These are phyloP conservation scores for Meloidogyne hapla DNA, from an alignment of 1,140 invertebrate species.

Conservation along the genomic window DNA sequence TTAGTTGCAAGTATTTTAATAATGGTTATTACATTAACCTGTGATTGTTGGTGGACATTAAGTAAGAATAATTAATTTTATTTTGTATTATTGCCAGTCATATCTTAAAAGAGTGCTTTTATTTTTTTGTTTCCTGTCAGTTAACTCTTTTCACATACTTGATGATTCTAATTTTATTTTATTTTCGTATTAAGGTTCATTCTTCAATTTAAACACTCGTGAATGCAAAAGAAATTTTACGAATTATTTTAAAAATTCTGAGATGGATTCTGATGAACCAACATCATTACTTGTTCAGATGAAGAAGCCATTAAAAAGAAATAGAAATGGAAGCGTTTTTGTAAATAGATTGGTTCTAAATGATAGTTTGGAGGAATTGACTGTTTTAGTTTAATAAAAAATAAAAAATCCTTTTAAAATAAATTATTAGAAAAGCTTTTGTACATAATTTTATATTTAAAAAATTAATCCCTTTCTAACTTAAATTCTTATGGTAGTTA, in stretches of 20 bases:
- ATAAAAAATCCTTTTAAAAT: too few species aligned
- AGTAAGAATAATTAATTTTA: neutral
- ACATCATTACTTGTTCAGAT: neutral
- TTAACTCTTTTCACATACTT: too few species aligned
- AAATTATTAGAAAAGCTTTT: neutral
- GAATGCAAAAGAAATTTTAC: neutral
- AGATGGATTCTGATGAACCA: neutral
- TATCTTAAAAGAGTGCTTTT: too few species aligned
- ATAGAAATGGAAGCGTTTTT: neutral
- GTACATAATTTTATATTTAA: too few species aligned
- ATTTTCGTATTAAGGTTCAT: neutral
- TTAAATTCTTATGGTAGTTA: too few species aligned
- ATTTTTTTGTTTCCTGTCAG: too few species aligned
- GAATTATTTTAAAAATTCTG: neutral
- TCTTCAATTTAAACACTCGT: neutral
- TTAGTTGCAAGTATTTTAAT: neutral
- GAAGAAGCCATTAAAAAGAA: neutral
- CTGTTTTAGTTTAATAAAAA: neutral
- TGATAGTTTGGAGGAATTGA: neutral
- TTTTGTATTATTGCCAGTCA: too few species aligned
- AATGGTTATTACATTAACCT: neutral
- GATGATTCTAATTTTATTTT: too few species aligned
- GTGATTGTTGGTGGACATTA: neutral
- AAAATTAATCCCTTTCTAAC: too few species aligned
- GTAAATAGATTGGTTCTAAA: neutral